phyloP scores from a whole-genome alignment of 2,797 vertebrate species.

The Oreochromis grahami region DNA sequence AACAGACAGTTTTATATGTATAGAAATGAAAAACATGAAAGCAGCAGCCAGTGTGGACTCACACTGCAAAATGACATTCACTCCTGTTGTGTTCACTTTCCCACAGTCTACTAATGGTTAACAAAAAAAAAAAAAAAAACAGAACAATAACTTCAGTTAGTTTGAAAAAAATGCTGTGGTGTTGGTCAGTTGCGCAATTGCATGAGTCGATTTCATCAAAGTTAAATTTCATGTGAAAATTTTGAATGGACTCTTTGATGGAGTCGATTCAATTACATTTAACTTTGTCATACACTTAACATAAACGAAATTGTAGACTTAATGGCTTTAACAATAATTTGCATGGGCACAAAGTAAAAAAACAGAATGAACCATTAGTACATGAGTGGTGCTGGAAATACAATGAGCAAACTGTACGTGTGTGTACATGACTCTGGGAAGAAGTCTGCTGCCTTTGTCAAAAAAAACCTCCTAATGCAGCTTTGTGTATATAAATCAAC shows the following conservation, averaged over 20 bases:
- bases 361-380: not conserved
- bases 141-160: not conserved
- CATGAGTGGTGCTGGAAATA: slow-evolving; percentile 7
- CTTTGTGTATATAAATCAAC: not conserved
- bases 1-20: not conserved
- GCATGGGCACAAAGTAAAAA: not conserved
- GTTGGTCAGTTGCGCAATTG: not conserved
- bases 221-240: not conserved
- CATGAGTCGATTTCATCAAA: not conserved
- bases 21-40: not conserved
- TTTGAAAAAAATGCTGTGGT: not conserved
- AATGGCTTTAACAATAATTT: slow-evolving; percentile 2
- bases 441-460: not conserved
- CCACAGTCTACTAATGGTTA: not conserved
- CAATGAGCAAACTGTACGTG: not conserved
- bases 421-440: not conserved
- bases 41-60: not conserved
- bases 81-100: not conserved
- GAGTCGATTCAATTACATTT: not conserved
- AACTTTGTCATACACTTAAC: not conserved
- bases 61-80: not conserved
- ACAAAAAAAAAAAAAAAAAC: not conserved
- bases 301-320: not conserved
- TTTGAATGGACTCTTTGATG: not conserved
- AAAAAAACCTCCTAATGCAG: not conserved